Base-by-base conservation (phyloP, 2,113 vertebrate species). In the Pycnonotus jocosus region DNA sequence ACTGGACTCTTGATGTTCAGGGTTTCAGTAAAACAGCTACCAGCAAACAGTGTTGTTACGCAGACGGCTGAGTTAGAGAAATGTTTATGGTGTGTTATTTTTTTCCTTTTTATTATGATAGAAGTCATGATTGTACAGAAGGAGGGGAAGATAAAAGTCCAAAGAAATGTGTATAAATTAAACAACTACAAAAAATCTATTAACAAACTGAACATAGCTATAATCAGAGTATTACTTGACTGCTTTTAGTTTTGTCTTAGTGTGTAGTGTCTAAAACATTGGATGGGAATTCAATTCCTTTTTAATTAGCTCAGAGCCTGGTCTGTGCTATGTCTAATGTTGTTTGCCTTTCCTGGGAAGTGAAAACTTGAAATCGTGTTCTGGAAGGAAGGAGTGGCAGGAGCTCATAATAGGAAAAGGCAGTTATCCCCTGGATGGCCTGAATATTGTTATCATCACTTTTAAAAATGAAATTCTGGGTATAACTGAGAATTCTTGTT, bases 231-330 rank as follows among this genome's bases (percentile, higher is more conserved):
- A 76, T 48, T 79, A 28, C 27, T 64, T 87, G 73, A 40, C 78
- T 84, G 15, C 66, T 71, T 86, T 72, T 88, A 68, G 44, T 81
- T 92, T 73, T 78, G 50, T 73, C 71, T 11, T 62, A 17, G 47
- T 81, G 48, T 84, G 84, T 79, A 68, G 44, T 64, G 44, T 35
- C 51, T 73, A 47, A 69, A 64, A 66, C 5, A 3, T 7, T 48
- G 54, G 70, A 35, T 42, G 45, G 23, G 38, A 88, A 95, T 92
- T 81, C 60, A 88, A 95, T 92, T 81, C 60, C 47, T 95, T 93
- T 93, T 73, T 91, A 81, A 84, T 95, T 89, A 95, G 64, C 54
- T 79, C 79, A 88, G 85, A 88, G 53, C 15, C 45, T 30, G 50
- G 9, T 88, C 90, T 93, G 90, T 69, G 85, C 82, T 77, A 0